Evolutionary conservation across 2,888 invertebrate genomes (phyloP), one percentile per base, ranked within the genome.

Genomic region (Anaspis maculata): DNA sequence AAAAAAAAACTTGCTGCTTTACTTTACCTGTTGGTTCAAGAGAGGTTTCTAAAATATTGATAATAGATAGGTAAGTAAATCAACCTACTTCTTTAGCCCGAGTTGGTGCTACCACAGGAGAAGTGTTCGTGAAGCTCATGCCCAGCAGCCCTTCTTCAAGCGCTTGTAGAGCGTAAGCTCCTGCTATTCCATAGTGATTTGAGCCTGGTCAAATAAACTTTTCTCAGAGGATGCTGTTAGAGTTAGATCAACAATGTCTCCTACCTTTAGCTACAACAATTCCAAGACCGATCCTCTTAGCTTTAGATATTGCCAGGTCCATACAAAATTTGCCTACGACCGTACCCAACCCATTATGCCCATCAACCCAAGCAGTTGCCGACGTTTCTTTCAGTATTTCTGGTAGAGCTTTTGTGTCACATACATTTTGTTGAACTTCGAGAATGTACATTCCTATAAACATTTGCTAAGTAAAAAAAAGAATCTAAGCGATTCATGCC

Each of bases 121-220:
- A 92, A 0, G 92, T 88, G 59, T 95, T 95, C 1, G 92, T 92
- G 62, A 87, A 88, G 3, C 84, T 80, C 71, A 94, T 77, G 3
- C 92, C 94, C 37, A 90, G 74, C 14, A 87, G 62, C 0, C 81
- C 82, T 39, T 76, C 59, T 16, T 83, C 67, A 37, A 83, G 72
- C 0, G 90, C 90, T 54, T 78, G 76, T 44, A 80, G 66, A 0
- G 82, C 72, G 71, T 91, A 92, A 70, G 79, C 88, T 0, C 86
- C 88, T 3, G 87, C 85, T 53, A 92, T 91, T 1, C 92, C 92
- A 51, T 81, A 89, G 65, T 92, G 92, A 62, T 91, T 92, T 2
- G 88, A 86, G 3, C 79, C 83, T 83, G 23, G 3, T 22, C 19
- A 33, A 19, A 24, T 24, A 16, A 13, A 32, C 16, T n/a, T 3